Percentiles rank a stretch among this genome's conserved stretches.
phyloP scores from a whole-genome alignment of 2,888 invertebrate genomes.

The Lottia scabra region DNA sequence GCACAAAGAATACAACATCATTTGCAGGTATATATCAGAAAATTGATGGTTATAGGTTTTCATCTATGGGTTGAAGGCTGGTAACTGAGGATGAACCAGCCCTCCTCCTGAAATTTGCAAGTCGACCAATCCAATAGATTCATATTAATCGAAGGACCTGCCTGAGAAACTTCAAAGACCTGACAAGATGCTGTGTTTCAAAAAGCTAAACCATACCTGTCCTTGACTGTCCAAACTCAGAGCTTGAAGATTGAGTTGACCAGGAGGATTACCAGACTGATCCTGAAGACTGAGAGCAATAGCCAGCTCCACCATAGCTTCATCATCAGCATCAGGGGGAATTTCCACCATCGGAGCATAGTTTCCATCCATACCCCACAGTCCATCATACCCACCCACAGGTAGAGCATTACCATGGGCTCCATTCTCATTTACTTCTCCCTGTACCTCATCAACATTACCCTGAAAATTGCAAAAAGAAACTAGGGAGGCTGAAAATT shows the following conservation, averaged over 20 bases:
- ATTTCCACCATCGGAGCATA: conserved; percentile 87
- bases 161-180: not conserved
- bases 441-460: conserved; percentile 35
- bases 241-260: conserved; percentile 41
- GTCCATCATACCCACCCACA: conserved; percentile 69
- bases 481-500: not conserved
- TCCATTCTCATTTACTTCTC: conserved; percentile 37
- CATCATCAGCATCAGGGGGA: conserved; percentile 95
- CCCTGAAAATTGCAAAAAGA: not conserved
- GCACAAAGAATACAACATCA: no score
- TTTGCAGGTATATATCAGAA: no score
- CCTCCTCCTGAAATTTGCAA: no score
- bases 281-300: conserved; percentile 91
- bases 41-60: no score
- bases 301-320: conserved; percentile 95
- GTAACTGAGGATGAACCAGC: no score
- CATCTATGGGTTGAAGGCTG: no score
- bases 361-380: conserved; percentile 66
- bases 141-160: no score
- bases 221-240: conserved; percentile 43
- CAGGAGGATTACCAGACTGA: conserved; percentile 37
- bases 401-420: conserved; percentile 40
- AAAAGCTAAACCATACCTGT: conserved; percentile 34
- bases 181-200: not conserved
- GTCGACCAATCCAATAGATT: no score